Evolutionary conservation across 2,797 vertebrate genomes (phyloP), one percentile per base, ranked within the genome.

Genomic region (Triplophysa bombifrons): DNA sequence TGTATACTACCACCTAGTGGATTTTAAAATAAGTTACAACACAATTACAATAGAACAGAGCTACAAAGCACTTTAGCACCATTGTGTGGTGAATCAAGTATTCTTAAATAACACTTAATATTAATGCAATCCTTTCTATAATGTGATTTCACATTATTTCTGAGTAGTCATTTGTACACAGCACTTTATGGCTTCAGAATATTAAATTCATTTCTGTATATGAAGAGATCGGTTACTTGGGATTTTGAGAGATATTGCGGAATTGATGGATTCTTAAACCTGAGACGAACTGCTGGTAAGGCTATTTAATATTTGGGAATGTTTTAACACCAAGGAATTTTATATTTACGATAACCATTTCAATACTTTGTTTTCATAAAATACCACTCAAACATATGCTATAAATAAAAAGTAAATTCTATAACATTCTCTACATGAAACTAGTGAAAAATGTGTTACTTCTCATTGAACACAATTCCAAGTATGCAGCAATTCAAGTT

Each of bases 11-110:
- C 87, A 89, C 73, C 86, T 74, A 85, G 34, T 85, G 87, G 88
- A 85, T 80, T 3, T 60, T 65, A 3, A 82, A 90, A 90, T 90
- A 88, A 88, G 89, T 90, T 87, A 90, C 83, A 90, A 38, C 63
- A 22, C 8, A 41, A 25, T n/a, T 46, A 60, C 46, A n/a, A 50
- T 58, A 44, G 60, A 71, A 74, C 20, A 58, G 55, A 50, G 46
- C 27, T 73, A 48, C 50, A 3, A 27, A 17, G 55, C 51, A 22
- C 64, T 11, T 12, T 19, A 41, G 19, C 34, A 13, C 41, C 63
- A 41, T 8, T 70, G 75, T 70, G 44, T 44, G 48, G 13, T 48
- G 1, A 69, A 25, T 65, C 41, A 78, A 46, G 73, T 13, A 22
- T 50, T 63, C 56, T 9, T 2, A 11, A 44, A 55, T 5, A 22